These are phyloP conservation scores for Eilema griseolum DNA, from an alignment of 2,888 invertebrate genomes.

Conservation along the genomic window DNA sequence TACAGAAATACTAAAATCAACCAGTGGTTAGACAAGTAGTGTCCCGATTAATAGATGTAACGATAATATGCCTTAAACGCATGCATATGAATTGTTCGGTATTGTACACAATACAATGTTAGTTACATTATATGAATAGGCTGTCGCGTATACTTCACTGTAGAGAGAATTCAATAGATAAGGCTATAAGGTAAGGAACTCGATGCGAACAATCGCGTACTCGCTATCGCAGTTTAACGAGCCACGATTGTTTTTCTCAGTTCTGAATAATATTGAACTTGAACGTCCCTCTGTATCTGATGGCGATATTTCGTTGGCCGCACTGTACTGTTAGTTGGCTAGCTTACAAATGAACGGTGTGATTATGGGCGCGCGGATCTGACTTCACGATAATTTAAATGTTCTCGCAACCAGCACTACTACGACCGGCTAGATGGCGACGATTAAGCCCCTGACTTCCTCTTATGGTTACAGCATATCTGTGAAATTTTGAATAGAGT, in stretches of 20 bases:
- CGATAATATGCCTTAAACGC: too few relatives aligned
- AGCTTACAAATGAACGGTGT: constrained; percentile 85
- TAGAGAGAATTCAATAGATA: constrained; percentile 58
- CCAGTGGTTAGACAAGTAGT: too few relatives aligned
- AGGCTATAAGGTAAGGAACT: constrained; percentile 65
- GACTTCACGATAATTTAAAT: constrained; percentile 84
- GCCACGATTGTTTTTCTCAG: constrained; percentile 86
- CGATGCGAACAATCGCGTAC: constrained; percentile 76
- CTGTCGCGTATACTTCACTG: constrained; percentile 45
- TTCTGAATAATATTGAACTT: constrained; percentile 86
- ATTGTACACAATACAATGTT: background rate
- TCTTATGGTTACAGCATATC: constrained; percentile 78
- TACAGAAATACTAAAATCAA: too few relatives aligned
- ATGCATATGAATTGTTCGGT: too few relatives aligned
- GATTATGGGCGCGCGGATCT: constrained; percentile 84
- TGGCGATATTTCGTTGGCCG: constrained; percentile 80
- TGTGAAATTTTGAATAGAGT: constrained; percentile 77
- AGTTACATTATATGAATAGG: constrained; percentile 31
- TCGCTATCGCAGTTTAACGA: constrained; percentile 84
- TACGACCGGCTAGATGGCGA: constrained; percentile 71
- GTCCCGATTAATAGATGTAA: too few relatives aligned
- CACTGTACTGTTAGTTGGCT: constrained; percentile 80
- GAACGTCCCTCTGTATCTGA: constrained; percentile 80
- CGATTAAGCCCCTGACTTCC: constrained; percentile 81
- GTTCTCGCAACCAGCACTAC: constrained; percentile 78